Base-by-base conservation (phyloP, 2,113 vertebrate species). In the Pao palembangensis region DNA sequence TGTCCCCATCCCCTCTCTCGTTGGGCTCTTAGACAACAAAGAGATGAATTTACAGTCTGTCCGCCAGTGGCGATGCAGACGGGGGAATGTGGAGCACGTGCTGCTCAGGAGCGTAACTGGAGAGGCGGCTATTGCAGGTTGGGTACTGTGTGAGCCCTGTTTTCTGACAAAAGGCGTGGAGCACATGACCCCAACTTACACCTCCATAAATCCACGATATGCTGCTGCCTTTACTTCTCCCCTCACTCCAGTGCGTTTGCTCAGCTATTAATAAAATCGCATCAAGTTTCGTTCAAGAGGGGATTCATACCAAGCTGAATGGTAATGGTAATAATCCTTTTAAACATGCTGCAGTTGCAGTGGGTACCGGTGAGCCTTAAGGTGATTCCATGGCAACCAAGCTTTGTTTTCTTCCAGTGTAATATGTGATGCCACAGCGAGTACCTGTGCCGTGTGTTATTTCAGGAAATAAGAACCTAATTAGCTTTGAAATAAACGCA, bases 331-430 rank as follows among this genome's bases (percentile, higher is more conserved):
- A n/a, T n/a, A 66, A 82, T 74, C 61, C 67, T 38, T 73, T 64
- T 66, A 80, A 86, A 82, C 47, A 51, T 14, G 54, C 75, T 52
- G 41, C 61, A 62, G 65, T 62, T 63, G 69, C 78, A 56, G 59
- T 68, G 69, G 67, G 58, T 76, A 60, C 70, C 62, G 48, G 70
- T 20, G 53, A 81, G 58, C 57, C 74, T 46, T 51, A 25, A 51
- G 53, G 43, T 58, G 72, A 65, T 23, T 68, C 82, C 78, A 87
- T 87, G 80, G 85, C 76, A 83, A 83, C 82, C 51, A 48, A 66
- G 64, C 51, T 65, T 63, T 78, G 74, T 80, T 80, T 67, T 38
- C 34, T 38, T 12, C 34, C 34, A 38, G 34, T 12, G 8, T 12
- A 38, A 38, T 12, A 38, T 38, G 8, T 38, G 8, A 11, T 38